Base-by-base conservation (phyloP, 2,888 invertebrate species). In the Lasioglossum lativentre region DNA sequence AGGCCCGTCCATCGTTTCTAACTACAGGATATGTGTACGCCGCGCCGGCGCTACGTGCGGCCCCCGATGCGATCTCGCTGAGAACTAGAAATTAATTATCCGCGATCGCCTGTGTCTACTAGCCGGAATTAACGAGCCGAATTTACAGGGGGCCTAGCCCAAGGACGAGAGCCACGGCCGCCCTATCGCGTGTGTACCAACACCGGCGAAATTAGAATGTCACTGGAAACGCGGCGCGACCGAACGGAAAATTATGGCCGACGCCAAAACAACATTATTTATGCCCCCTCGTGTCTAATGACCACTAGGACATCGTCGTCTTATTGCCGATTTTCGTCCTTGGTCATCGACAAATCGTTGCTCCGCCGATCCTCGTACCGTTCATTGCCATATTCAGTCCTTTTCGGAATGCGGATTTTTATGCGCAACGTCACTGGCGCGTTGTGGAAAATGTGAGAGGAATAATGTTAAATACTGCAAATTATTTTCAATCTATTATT, bases 31-130 rank as follows among this genome's bases (percentile, higher is more conserved):
- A 63, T 6, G 52, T 40, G 34, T 47, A 74, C 71, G 80, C 71
- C 40, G 71, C 82, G 72, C 82, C 73, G 85, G 82, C 87, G 88
- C 88, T 85, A 88, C 85, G 86, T 75, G 80, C 75, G 76, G 80
- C 72, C 83, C 68, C 38, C 87, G 87, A 90, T 89, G 77, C 83
- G 85, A 89, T 90, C 90, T 88, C 79, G 81, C 78, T 74, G 76
- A 56, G 84, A 89, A 80, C 78, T 86, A 78, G 85, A 89, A 89
- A 90, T 91, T 90, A 90, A 90, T 90, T 91, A 88, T 84, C 90
- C 80, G 72, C 81, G 76, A 73, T 89, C 86, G 88, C 83, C 84
- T 86, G 86, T 89, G 86, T 89, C 89, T 82, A 74, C 78, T 76
- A 47, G 80, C 59, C 68, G 76, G 78, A 86, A 89, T 90, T 91